Conservation (phyloP, 2,888 invertebrate species). For the Anaspis maculata region DNA sequence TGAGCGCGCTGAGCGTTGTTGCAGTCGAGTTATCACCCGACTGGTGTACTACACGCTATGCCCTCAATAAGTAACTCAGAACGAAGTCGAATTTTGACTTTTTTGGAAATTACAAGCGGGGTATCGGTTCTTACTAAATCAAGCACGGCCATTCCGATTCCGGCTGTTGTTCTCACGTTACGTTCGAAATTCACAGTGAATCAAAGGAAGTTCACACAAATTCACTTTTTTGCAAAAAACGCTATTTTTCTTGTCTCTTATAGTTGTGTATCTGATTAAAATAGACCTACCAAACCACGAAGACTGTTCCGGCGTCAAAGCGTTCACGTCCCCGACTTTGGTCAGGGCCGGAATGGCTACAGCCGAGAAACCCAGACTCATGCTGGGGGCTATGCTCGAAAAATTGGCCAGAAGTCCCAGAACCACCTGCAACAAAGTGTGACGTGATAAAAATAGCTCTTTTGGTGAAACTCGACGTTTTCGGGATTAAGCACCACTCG, state of each 20-base stretch:
- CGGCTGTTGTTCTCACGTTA: background rate
- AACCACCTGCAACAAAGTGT: conserved; percentile 40
- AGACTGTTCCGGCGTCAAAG: conserved; percentile 38
- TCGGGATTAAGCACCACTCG: too few relatives aligned
- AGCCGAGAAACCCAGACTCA: conserved; percentile 51
- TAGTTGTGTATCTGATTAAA: too few relatives aligned
- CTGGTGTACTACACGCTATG: too few relatives aligned
- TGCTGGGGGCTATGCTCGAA: conserved; percentile 47
- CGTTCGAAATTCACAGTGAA: background rate
- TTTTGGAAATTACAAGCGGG: too few relatives aligned
- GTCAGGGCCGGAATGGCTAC: conserved; percentile 44
- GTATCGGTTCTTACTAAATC: too few relatives aligned
- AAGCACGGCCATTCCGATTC: background rate
- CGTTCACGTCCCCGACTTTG: conserved; percentile 28
- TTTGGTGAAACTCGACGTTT: too few relatives aligned
- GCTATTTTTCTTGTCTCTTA: background rate
- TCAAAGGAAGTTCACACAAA: background rate
- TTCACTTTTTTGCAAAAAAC: background rate
- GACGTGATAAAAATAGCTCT: too few relatives aligned
- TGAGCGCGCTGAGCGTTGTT: too few relatives aligned
- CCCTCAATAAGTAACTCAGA: too few relatives aligned
- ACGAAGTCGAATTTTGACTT: too few relatives aligned
- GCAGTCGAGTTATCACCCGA: too few relatives aligned
- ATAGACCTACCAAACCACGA: conserved; percentile 50
- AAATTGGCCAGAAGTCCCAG: conserved; percentile 45